Evolutionary conservation across 1,140 invertebrate genomes (phyloP).

Genomic region (Conus betulinus): DNA sequence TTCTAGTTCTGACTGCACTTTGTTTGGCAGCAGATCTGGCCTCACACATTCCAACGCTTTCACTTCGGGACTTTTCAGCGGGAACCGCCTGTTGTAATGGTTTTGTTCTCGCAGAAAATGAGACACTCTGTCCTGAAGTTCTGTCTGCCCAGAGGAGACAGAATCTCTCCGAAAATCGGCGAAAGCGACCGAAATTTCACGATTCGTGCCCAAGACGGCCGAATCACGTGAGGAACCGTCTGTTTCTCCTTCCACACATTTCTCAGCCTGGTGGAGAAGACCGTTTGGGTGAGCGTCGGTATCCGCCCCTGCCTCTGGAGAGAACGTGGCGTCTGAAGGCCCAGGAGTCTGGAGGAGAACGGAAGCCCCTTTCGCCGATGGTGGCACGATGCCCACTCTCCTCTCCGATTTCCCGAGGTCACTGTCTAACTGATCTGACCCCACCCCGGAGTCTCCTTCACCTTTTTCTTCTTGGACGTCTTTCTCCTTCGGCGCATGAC

Average conservation of each 20-base stretch:
- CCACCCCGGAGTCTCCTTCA: background rate
- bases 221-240: background rate
- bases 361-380: background rate
- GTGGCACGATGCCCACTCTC: background rate
- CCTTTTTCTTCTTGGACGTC: background rate
- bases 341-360: background rate
- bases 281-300: background rate
- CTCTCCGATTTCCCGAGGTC: background rate
- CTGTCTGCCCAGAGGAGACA: background rate
- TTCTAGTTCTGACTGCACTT: background rate
- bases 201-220: background rate
- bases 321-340: background rate
- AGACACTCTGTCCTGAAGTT: background rate
- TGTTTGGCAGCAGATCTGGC: slow-evolving; percentile 15
- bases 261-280: background rate
- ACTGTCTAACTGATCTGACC: background rate
- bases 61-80: slow-evolving; percentile 11
- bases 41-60: background rate
- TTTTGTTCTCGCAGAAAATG: slow-evolving; percentile 2
- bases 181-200: background rate
- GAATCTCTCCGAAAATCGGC: background rate
- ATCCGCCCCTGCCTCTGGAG: background rate
- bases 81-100: slow-evolving; percentile 16
- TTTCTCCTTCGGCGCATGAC: background rate
- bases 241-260: background rate